These are phyloP conservation scores for Whitmania pigra DNA, from an alignment of 1,140 invertebrate species.

Conservation along the genomic window DNA sequence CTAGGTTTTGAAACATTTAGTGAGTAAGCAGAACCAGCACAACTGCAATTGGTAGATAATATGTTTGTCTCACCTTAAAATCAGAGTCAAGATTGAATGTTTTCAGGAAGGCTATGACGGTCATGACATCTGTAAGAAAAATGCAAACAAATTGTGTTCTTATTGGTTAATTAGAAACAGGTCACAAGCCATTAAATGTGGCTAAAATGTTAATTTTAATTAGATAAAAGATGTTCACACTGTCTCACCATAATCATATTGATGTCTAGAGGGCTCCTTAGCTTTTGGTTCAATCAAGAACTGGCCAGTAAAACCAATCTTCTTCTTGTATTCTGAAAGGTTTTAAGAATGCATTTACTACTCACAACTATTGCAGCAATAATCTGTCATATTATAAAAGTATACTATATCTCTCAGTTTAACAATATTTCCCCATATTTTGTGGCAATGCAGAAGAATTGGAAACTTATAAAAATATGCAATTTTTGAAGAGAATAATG, in stretches of 20 bases:
- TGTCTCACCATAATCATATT: slow-evolving; percentile 48
- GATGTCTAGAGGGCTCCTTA: slow-evolving; percentile 45
- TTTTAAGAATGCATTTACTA: slow-evolving; percentile 20
- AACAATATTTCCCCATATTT: too few species aligned
- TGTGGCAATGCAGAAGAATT: not conserved
- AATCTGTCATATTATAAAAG: not conserved
- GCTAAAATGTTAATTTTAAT: not conserved
- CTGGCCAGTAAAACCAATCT: slow-evolving; percentile 52
- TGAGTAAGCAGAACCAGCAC: too few species aligned
- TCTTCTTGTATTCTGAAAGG: slow-evolving; percentile 49
- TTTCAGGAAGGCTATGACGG: slow-evolving; percentile 52
- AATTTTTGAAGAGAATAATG: not conserved
- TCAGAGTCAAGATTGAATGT: slow-evolving; percentile 51
- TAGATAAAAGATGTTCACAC: not conserved
- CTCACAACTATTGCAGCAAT: not conserved
- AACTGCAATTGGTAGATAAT: not conserved
- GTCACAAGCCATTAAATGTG: too few species aligned
- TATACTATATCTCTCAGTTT: not conserved
- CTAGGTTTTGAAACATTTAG: too few species aligned
- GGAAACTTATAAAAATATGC: not conserved
- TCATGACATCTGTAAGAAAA: slow-evolving; percentile 47
- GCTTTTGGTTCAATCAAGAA: slow-evolving; percentile 49
- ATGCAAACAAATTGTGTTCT: not conserved
- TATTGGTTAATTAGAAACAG: too few species aligned
- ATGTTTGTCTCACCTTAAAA: slow-evolving; percentile 46